phyloP scores from a whole-genome alignment of 2,888 invertebrate genomes.

The Lacanobia wlatinum region DNA sequence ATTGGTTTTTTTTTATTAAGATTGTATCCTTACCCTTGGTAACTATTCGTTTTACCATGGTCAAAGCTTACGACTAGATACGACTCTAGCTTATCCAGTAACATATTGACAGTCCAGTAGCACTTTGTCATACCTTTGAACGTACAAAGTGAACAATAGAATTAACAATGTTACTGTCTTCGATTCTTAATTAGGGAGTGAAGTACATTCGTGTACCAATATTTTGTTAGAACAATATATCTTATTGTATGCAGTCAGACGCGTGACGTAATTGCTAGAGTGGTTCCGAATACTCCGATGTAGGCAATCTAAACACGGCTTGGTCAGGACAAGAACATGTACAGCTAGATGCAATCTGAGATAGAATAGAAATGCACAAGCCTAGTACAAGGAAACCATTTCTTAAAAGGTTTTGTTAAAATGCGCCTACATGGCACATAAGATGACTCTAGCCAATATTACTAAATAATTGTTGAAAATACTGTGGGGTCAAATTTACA shows the following conservation, averaged over 20 bases:
- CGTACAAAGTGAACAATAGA: slow-evolving; percentile 66
- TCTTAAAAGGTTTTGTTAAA: not conserved
- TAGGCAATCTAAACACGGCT: slow-evolving; percentile 31
- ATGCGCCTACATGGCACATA: not conserved
- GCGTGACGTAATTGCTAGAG: slow-evolving; percentile 45
- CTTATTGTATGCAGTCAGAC: slow-evolving; percentile 61
- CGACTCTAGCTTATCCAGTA: not conserved
- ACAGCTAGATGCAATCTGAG: slow-evolving; percentile 36
- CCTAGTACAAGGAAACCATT: not conserved
- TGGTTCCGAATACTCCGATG: slow-evolving; percentile 28
- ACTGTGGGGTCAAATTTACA: not conserved
- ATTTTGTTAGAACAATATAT: slow-evolving; percentile 68
- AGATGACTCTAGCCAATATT: slow-evolving; percentile 1
- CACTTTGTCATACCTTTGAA: no score
- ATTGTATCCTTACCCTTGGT: not conserved
- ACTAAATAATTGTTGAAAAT: slow-evolving; percentile 21
- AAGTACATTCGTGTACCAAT: slow-evolving; percentile 57
- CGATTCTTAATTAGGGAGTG: slow-evolving; percentile 65
- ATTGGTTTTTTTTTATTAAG: not conserved
- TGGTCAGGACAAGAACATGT: slow-evolving; percentile 35
- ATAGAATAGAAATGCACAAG: slow-evolving; percentile 36
- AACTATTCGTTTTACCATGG: not conserved
- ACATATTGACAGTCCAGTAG: slow-evolving; percentile 49
- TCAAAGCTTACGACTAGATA: not conserved
- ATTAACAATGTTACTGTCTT: slow-evolving; percentile 71